Base-by-base conservation (phyloP, 2,113 vertebrate species). In the Pterocles orientalis region DNA sequence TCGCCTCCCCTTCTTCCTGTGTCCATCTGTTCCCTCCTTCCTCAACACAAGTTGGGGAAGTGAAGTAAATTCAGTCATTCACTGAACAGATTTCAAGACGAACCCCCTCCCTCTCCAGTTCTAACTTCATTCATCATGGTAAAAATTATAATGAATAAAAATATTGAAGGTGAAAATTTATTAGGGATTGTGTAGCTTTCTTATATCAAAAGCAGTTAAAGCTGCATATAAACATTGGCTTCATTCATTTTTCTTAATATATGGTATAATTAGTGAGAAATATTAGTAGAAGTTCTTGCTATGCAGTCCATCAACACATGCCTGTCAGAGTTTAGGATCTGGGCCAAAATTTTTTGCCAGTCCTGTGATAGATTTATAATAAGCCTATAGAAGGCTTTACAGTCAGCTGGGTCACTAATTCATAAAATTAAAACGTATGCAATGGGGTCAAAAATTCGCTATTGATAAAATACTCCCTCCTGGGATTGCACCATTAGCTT, bases 21-120 rank as follows among this genome's bases (percentile, higher is more conserved):
- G 96, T 96, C 95, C 96, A 96, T 94, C 96, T 96, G 96, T 97
- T 96, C 96, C 96, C 88, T 94, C 78, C 96, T 96, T 97, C 94
- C 96, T 94, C 92, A 47, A 70, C 64, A 83, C 81, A 84, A 92
- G 91, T 92, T 82, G 75, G 78, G 79, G 78, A 96, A 95, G 86
- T 92, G 94, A 97, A 96, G 88, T 92, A 89, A 93, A 96, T 95
- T 95, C 94, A 96, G 92, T 95, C 96, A 96, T 95, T 96, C 86
- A 94, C 92, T 92, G 95, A 96, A 97, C 95, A 96, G 95, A 97
- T 97, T 97, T 97, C 89, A 94, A 84, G 92, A 95, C 65, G 89
- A 96, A 89, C 94, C 78, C 95, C 96, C 94, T 92, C 93, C 93
- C 66, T 95, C 56, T 89, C 75, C 81, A 71, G 58, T 72, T 94